Conservation (phyloP, 2,113 vertebrate species). For the Lates calcarifer region DNA sequence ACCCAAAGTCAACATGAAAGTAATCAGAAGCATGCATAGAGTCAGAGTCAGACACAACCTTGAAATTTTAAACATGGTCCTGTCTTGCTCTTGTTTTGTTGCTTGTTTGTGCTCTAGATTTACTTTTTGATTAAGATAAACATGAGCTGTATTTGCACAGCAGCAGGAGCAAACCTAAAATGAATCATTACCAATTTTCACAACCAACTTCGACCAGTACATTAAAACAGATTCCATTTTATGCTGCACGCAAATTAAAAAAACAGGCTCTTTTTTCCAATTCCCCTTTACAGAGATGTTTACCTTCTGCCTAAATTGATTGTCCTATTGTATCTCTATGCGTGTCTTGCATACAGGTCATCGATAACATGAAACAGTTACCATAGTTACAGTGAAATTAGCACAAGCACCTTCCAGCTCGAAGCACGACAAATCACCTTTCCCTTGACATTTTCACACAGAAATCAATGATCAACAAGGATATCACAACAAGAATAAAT, state of each 20-base stretch:
- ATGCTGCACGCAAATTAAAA: too few relatives aligned
- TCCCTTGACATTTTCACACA: not conserved
- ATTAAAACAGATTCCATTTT: not conserved
- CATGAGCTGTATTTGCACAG: not conserved
- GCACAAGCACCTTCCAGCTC: not conserved
- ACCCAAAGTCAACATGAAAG: not conserved
- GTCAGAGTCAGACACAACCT: not conserved
- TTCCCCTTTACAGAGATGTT: not conserved
- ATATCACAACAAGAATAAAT: constrained; percentile 4
- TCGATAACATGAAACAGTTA: not conserved
- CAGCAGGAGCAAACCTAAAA: not conserved
- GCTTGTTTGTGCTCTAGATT: not conserved
- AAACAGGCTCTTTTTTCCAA: not conserved
- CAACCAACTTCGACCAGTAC: not conserved
- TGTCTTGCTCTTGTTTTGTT: not conserved
- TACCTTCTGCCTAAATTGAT: not conserved
- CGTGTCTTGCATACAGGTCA: not conserved
- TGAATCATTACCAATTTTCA: not conserved
- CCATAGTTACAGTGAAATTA: not conserved
- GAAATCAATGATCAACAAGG: not conserved
- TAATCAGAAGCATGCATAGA: not conserved
- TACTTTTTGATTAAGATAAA: not conserved
- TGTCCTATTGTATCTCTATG: not conserved
- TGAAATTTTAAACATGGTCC: not conserved
- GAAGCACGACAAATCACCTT: not conserved